Conservation (phyloP, 2,113 vertebrate species). For the Sardina pilchardus region DNA sequence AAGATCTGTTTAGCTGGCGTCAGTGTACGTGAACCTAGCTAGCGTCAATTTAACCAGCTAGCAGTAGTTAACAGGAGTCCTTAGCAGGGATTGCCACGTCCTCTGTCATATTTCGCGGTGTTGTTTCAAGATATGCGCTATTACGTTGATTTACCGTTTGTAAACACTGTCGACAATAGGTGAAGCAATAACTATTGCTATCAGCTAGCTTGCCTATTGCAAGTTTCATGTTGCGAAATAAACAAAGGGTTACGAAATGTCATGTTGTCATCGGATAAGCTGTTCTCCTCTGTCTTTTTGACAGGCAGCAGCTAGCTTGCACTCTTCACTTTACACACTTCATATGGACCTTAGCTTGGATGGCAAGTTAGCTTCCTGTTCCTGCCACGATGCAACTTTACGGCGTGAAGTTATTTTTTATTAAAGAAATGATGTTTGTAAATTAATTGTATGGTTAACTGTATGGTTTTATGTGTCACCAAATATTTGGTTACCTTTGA, state of each 20-base stretch:
- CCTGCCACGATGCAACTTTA: no score
- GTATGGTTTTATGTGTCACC: no score
- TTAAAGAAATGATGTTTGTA: no score
- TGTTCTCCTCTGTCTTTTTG: not conserved
- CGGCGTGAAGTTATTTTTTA: no score
- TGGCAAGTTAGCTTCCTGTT: not conserved
- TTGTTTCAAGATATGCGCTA: not conserved
- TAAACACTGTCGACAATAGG: not conserved
- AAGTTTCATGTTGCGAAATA: not conserved
- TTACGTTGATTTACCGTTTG: not conserved
- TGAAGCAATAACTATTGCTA: not conserved
- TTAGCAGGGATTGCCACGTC: not conserved
- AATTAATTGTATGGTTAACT: not conserved
- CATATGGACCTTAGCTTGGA: not conserved
- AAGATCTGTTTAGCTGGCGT: not conserved
- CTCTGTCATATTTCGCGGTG: not conserved
- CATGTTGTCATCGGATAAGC: not conserved
- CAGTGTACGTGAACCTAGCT: not conserved
- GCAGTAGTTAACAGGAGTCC: not conserved
- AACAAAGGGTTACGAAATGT: conserved; percentile 8
- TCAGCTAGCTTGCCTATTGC: not conserved
- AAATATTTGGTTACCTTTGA: not conserved
- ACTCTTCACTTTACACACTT: not conserved
- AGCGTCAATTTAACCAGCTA: not conserved
- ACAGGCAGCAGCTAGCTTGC: not conserved